Evolutionary conservation across 1,140 invertebrate species (phyloP).

Genomic region (Drosophila carrolli): DNA sequence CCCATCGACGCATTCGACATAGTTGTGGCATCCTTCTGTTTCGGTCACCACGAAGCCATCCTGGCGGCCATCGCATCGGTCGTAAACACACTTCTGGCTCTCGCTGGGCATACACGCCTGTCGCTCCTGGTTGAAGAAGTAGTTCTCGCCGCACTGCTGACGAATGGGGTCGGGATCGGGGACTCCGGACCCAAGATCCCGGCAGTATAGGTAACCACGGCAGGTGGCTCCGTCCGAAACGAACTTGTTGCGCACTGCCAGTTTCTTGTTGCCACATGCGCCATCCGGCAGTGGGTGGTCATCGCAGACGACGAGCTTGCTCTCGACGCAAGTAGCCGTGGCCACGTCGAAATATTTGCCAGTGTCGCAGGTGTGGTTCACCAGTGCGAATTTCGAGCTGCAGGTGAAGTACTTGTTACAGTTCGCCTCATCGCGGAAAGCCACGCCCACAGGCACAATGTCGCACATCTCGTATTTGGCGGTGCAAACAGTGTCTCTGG

Average conservation of each 20-base stretch:
- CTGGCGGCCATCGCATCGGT: conserved; percentile 68
- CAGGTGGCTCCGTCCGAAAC: conserved; percentile 68
- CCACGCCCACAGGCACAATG: conserved; percentile 21
- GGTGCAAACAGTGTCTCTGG: conserved; percentile 28
- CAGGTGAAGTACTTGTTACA: conserved; percentile 61
- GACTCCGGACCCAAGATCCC: conserved; percentile 51
- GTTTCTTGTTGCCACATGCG: conserved; percentile 65
- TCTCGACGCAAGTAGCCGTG: conserved; percentile 29
- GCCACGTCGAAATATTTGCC: conserved; percentile 58
- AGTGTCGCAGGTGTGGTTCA: conserved; percentile 1
- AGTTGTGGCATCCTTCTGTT: conserved; percentile 54
- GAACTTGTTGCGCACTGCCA: conserved; percentile 55
- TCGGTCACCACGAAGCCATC: conserved; percentile 51
- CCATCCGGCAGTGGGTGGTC: conserved; percentile 56
- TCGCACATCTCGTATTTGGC: conserved; percentile 61
- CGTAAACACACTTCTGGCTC: conserved; percentile 44
- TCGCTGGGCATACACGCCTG: conserved; percentile 33
- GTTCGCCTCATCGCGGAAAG: conserved; percentile 44
- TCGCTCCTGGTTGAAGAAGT: conserved; percentile 58
- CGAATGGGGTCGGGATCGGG: conserved; percentile 53
- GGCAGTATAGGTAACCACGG: conserved; percentile 70
- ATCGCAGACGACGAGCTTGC: conserved; percentile 48
- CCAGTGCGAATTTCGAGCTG: background rate
- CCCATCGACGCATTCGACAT: conserved; percentile 52
- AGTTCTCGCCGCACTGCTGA: conserved; percentile 33